Conservation (phyloP, 2,797 vertebrate species). For the Clarias pachynema region DNA sequence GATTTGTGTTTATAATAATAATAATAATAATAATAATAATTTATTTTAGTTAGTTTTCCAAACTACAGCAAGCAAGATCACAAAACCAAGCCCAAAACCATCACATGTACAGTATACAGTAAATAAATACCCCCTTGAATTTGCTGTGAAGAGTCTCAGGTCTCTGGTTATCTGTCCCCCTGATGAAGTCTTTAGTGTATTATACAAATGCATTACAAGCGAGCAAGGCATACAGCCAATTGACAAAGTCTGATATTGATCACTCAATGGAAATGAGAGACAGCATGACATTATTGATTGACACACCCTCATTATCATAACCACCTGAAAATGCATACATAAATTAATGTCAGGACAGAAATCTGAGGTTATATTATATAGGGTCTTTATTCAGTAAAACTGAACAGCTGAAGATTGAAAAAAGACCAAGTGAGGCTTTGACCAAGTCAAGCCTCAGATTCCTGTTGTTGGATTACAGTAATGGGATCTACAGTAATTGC, state of each 20-base stretch:
- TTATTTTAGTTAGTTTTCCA: too few species aligned
- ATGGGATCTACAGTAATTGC: too few species aligned
- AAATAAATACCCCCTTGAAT: neutral
- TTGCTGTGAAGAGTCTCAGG: neutral
- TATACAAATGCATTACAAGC: slow-evolving; percentile 1
- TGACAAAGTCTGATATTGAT: slow-evolving; percentile 13
- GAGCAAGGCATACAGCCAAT: neutral
- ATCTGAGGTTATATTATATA: too few species aligned
- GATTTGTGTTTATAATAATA: neutral
- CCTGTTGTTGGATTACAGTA: neutral
- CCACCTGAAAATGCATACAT: neutral
- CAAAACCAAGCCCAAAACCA: neutral
- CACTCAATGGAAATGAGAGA: neutral
- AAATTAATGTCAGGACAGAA: neutral
- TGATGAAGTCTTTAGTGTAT: neutral
- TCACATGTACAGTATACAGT: neutral
- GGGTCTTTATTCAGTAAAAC: neutral
- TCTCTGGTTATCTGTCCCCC: neutral
- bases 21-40: neutral
- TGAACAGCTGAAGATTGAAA: neutral
- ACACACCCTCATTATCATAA: neutral
- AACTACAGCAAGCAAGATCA: neutral
- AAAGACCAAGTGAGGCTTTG: neutral
- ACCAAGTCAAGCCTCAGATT: neutral
- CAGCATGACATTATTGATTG: slow-evolving; percentile 1